Evolutionary conservation across 1,140 invertebrate genomes (phyloP), one percentile per base, ranked within the genome.

Genomic region (Trachymyrmex septentrionalis): DNA sequence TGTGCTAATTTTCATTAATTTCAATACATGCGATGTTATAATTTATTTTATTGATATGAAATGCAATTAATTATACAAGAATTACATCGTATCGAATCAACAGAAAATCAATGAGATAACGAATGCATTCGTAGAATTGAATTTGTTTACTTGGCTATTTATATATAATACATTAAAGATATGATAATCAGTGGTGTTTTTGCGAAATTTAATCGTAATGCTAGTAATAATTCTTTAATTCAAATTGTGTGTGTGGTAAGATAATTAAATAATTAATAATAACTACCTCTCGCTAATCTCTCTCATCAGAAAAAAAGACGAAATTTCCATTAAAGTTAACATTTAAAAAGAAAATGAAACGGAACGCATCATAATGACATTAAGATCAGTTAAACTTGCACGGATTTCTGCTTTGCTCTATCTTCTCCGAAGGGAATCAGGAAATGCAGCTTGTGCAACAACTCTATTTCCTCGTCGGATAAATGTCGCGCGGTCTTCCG

Each of bases 371-470:
- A 34, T 34, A 34, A 34, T 34, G 30, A 34, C 48, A 78, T 86
- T 53, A 53, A 69, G n/a, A 77, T 27, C 12, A 48, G 12, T 27
- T 24, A 21, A 2, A 71, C 44, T 19, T 14, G 27, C 50, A 27
- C 14, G 30, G 14, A 84, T 44, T 27, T 73, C 24, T 55, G 24
- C 21, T 61, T 48, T 55, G 64, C 50, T 50, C 48, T 78, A 86
- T 64, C 27, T 34, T 6, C 19, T 82, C 67, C 57, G 30, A 5
- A 81, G 30, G 53, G 53, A 73, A 80, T 19, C 59, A 59, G 48
- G 55, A 86, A 86, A 50, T 48, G 63, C 27, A 88, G 80, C 77
- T 88, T 88, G 71, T 61, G 71, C 61, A 86, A 86, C 85, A 53
- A 82, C 72, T 76, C 27, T 55, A 57, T 78, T 88, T 86, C 77